Percentiles rank a stretch among this genome's conserved stretches.
Evolutionary conservation across 2,113 vertebrate genomes (phyloP).

Genomic region (Heptranchias perlo): DNA sequence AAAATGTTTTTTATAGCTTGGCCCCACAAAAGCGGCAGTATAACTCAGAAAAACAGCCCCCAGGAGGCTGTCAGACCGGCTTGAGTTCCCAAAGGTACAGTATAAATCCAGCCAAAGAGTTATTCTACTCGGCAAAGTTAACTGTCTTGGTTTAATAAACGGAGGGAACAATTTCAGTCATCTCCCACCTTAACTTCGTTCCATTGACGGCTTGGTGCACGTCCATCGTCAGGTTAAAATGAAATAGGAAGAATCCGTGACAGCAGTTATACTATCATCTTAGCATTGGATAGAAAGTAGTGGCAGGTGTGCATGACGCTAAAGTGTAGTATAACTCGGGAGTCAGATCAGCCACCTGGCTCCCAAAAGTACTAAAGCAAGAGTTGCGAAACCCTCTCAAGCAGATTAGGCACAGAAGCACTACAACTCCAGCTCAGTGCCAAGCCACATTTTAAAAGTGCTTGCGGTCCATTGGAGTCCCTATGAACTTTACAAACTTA

Average conservation of each 20-base stretch:
- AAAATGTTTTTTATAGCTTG: background rate
- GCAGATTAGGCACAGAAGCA: background rate
- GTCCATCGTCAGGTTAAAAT: background rate
- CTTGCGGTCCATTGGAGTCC: background rate
- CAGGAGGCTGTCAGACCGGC: background rate
- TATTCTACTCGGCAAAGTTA: background rate
- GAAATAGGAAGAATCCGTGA: background rate
- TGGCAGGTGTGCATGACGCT: background rate
- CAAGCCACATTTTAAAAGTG: background rate
- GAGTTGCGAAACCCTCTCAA: background rate
- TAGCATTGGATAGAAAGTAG: background rate
- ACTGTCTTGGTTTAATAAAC: too few relatives aligned
- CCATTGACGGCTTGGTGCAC: background rate
- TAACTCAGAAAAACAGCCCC: background rate
- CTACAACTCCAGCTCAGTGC: background rate
- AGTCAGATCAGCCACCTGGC: background rate
- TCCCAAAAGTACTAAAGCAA: background rate
- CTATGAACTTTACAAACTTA: background rate
- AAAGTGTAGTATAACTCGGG: background rate
- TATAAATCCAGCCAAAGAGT: background rate
- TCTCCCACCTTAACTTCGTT: background rate
- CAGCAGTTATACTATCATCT: too few relatives aligned
- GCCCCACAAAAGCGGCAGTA: background rate
- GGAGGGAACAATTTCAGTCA: background rate
- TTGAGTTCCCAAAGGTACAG: background rate